Percentiles rank a stretch among this genome's conserved stretches.
These are phyloP conservation scores for Polyodon spathula DNA, from an alignment of 2,113 vertebrate species.

Conservation along the genomic window DNA sequence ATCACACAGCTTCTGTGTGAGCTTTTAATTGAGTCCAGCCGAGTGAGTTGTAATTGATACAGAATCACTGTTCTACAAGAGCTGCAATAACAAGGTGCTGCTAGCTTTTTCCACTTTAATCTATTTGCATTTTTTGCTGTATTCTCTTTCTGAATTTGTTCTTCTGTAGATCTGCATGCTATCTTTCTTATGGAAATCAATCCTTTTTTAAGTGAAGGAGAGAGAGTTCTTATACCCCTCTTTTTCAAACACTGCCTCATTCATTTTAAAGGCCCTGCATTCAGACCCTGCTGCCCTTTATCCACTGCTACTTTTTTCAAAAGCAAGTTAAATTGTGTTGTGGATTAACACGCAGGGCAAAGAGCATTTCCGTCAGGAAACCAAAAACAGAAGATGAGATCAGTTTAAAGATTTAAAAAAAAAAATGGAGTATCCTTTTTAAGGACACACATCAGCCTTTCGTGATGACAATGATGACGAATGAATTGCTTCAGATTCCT, in stretches of 20 bases:
- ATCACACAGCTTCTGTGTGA: slow-evolving; percentile 57
- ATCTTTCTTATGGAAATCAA: slow-evolving; percentile 99
- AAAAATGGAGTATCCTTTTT: slow-evolving; percentile 55
- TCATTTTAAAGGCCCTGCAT: slow-evolving; percentile 85
- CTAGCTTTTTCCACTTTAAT: slow-evolving; percentile 76
- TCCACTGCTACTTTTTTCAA: slow-evolving; percentile 92
- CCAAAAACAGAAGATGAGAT: slow-evolving; percentile 47
- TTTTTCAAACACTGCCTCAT: slow-evolving; percentile 83
- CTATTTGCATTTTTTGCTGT: slow-evolving; percentile 70
- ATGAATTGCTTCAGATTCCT: slow-evolving; percentile 55
- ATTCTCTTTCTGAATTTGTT: slow-evolving; percentile 90
- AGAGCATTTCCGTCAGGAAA: slow-evolving; percentile 52
- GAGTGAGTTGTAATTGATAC: slow-evolving; percentile 84
- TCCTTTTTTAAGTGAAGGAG: slow-evolving; percentile 59
- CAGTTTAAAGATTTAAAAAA: slow-evolving; percentile 40
- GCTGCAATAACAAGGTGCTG: slow-evolving; percentile 82
- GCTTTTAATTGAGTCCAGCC: slow-evolving; percentile 78
- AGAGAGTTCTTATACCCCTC: slow-evolving; percentile 75
- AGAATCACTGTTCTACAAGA: slow-evolving; percentile 65
- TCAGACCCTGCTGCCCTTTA: slow-evolving; percentile 87
- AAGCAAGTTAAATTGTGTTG: slow-evolving; percentile 87
- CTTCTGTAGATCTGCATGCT: slow-evolving; percentile 83
- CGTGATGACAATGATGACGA: slow-evolving; percentile 43
- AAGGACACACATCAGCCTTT: slow-evolving; percentile 46
- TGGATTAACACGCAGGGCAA: slow-evolving; percentile 57